A percentile compares a stretch with the other conserved stretches of the same genome.
Conservation (phyloP, 2,113 vertebrate species). For the Phylloscopus trochiloides region DNA sequence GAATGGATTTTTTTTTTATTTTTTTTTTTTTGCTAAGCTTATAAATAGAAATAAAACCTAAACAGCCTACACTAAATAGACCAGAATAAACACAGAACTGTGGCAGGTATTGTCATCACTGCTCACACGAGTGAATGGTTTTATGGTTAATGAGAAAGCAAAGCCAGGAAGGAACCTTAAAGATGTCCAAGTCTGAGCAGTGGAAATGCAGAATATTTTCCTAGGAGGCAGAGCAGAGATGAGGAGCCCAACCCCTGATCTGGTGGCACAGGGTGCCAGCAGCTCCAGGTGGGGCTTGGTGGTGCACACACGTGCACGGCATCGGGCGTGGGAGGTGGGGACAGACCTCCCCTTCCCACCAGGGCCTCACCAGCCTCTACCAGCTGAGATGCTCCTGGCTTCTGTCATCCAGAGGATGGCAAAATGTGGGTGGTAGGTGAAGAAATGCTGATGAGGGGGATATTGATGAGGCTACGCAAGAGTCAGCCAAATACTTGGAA, state of each 20-base stretch:
- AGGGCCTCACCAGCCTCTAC: background rate
- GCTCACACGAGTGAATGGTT: rapidly evolving
- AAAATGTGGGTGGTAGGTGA: background rate
- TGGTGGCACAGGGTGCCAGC: rapidly evolving
- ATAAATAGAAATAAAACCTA: background rate
- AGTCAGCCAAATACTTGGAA: slow-evolving; percentile 36
- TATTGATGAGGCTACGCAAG: background rate
- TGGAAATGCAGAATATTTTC: background rate
- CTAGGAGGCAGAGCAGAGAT: rapidly evolving
- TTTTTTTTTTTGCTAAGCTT: background rate
- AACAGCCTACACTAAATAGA: background rate
- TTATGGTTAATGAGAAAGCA: background rate
- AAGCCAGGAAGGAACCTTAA: background rate
- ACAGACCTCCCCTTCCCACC: background rate
- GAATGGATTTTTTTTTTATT: background rate
- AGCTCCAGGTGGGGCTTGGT: background rate
- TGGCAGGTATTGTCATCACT: background rate
- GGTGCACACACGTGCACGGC: rapidly evolving
- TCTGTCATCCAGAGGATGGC: background rate
- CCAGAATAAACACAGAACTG: background rate
- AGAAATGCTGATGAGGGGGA: background rate
- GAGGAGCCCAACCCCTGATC: background rate
- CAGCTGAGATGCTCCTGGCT: background rate
- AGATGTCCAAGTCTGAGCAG: background rate
- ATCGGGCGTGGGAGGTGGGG: rapidly evolving